A percentile compares a stretch with the other conserved stretches of the same genome.
phyloP scores from a whole-genome alignment of 2,888 invertebrate species.

The Heliothis peltigera region DNA sequence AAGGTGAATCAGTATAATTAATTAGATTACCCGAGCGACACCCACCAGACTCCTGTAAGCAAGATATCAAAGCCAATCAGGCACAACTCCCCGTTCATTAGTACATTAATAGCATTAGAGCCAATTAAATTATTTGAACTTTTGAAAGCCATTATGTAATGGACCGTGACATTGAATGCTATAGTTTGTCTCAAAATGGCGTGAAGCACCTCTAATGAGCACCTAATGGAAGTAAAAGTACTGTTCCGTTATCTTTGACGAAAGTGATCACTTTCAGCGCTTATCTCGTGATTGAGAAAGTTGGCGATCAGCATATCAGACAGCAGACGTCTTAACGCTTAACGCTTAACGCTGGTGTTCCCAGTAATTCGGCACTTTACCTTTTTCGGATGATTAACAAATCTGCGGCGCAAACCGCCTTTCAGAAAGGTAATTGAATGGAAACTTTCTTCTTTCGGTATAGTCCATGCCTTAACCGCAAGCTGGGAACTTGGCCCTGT shows the following conservation, averaged over 20 bases:
- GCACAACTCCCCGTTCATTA: conserved; percentile 25
- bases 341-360: not conserved
- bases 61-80: conserved; percentile 27
- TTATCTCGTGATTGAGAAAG: not conserved
- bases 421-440: not conserved
- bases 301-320: not conserved
- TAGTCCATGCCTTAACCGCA: not conserved
- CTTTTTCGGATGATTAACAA: not conserved
- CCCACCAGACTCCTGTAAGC: conserved; percentile 17
- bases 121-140: conserved; percentile 27
- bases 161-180: conserved; percentile 16
- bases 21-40: conserved; percentile 24
- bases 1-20: conserved; percentile 12
- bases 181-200: conserved; percentile 14
- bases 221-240: conserved; percentile 28
- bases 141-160: conserved; percentile 17
- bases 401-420: not conserved
- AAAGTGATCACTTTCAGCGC: conserved; percentile 26
- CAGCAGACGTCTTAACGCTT: not conserved
- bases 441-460: not conserved
- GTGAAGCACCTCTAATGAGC: conserved; percentile 35
- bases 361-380: not conserved
- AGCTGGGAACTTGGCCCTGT: not conserved
- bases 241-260: conserved; percentile 26
- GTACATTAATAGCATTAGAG: conserved; percentile 28